A percentile compares a stretch with the other conserved stretches of the same genome.
These are phyloP conservation scores for Eilema griseolum DNA, from an alignment of 2,888 invertebrate genomes.

Conservation along the genomic window DNA sequence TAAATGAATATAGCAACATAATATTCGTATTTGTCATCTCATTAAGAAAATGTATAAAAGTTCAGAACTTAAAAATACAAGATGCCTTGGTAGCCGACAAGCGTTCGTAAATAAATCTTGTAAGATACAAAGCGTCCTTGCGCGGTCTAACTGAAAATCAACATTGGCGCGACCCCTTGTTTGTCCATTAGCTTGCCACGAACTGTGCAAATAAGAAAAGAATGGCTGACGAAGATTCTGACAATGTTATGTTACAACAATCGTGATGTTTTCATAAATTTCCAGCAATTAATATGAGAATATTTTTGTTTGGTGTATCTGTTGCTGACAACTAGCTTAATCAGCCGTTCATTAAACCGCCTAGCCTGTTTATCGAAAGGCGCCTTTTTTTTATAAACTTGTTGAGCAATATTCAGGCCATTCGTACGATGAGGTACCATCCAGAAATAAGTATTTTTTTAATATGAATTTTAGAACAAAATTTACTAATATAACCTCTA, in stretches of 20 bases:
- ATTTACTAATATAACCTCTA: too few species aligned
- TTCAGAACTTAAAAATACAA: constrained; percentile 23
- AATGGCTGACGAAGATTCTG: constrained; percentile 60
- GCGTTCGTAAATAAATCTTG: constrained; percentile 76
- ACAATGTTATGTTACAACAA: constrained; percentile 61
- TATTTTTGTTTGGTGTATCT: neutral
- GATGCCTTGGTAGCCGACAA: constrained; percentile 49
- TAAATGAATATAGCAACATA: neutral
- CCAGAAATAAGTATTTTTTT: too few species aligned
- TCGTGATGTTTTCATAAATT: constrained; percentile 18
- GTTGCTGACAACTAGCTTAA: too few species aligned
- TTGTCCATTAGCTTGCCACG: constrained; percentile 84
- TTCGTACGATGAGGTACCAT: too few species aligned
- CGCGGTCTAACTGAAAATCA: constrained; percentile 82
- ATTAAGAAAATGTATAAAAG: constrained; percentile 4
- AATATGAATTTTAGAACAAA: too few species aligned
- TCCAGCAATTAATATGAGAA: constrained; percentile 13
- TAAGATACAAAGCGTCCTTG: constrained; percentile 71
- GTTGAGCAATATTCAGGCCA: too few species aligned
- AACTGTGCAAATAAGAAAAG: constrained; percentile 76
- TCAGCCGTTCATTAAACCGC: too few species aligned
- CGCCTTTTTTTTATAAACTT: too few species aligned
- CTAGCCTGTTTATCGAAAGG: too few species aligned
- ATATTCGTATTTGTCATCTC: constrained; percentile 10
- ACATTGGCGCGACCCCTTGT: constrained; percentile 80